A percentile compares a stretch with the other conserved stretches of the same genome.
Evolutionary conservation across 2,797 vertebrate genomes (phyloP).

Genomic region (Rhadinocentrus ornatus): DNA sequence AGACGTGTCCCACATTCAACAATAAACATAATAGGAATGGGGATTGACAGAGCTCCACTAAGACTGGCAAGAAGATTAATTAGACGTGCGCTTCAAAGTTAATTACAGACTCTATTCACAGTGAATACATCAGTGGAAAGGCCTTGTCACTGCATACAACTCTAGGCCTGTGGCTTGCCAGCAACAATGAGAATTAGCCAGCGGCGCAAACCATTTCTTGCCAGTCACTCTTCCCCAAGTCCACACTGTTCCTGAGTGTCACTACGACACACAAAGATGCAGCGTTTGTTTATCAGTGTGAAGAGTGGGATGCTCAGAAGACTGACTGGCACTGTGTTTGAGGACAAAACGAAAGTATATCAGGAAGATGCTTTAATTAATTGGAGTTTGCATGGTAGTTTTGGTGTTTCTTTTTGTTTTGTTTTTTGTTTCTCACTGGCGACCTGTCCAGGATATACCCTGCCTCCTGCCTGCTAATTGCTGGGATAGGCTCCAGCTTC

Average conservation of each 20-base stretch:
- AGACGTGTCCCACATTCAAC: conserved; percentile 50
- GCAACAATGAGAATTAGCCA: conserved; percentile 55
- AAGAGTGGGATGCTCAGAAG: conserved; percentile 41
- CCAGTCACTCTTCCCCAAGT: conserved; percentile 28
- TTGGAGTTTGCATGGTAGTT: not conserved
- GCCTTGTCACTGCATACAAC: conserved; percentile 51
- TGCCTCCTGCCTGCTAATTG: no score
- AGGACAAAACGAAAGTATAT: conserved; percentile 32
- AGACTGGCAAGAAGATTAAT: conserved; percentile 75
- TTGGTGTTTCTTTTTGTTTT: not conserved
- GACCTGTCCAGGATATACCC: no score
- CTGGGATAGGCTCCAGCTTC: no score
- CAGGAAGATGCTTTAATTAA: conserved; percentile 15
- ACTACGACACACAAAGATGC: conserved; percentile 47
- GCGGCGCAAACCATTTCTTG: conserved; percentile 44
- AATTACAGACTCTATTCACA: conserved; percentile 81
- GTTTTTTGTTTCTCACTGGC: no score
- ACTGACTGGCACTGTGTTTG: conserved; percentile 23
- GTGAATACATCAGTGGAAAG: conserved; percentile 69
- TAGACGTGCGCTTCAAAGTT: conserved; percentile 72
- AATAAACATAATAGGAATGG: conserved; percentile 33
- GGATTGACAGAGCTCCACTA: conserved; percentile 56
- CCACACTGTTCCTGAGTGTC: conserved; percentile 41
- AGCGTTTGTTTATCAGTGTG: conserved; percentile 47
- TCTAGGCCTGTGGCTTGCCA: conserved; percentile 43